These are phyloP conservation scores for Telmatochromis sp. DNA, from an alignment of 2,113 vertebrate genomes.

Conservation along the genomic window DNA sequence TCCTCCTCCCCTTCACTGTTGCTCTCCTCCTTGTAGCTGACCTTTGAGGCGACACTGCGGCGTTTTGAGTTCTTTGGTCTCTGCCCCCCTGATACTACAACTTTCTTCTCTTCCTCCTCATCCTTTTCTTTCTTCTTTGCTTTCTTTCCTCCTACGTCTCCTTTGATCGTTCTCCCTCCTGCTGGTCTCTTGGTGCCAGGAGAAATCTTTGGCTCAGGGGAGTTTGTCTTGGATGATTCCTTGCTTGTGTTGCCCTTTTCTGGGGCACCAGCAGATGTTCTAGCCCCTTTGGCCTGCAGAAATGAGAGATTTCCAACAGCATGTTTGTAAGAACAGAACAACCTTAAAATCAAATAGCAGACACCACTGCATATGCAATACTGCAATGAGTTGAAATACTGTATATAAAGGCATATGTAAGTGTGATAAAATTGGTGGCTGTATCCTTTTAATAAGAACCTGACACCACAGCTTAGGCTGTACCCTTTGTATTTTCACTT, in stretches of 20 bases:
- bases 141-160: slow-evolving; percentile 54
- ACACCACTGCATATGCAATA: background rate
- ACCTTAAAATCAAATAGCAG: background rate
- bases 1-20: slow-evolving; percentile 41
- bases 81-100: slow-evolving; percentile 16
- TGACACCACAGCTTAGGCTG: background rate
- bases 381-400: background rate
- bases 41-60: slow-evolving; percentile 78
- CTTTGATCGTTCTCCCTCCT: background rate
- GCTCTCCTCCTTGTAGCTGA: slow-evolving; percentile 88
- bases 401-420: background rate
- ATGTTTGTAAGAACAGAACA: background rate
- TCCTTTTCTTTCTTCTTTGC: slow-evolving; percentile 25
- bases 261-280: background rate
- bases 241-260: slow-evolving; percentile 12
- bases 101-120: background rate
- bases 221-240: slow-evolving; percentile 2
- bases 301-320: background rate
- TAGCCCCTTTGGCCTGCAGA: slow-evolving; percentile 30
- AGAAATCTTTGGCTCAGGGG: slow-evolving; percentile 38
- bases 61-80: slow-evolving; percentile 68
- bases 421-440: background rate
- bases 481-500: background rate
- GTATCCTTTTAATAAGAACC: background rate
- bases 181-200: slow-evolving; percentile 62